phyloP scores from a whole-genome alignment of 2,113 vertebrate genomes.

The Cyphomyrus plagiostoma region DNA sequence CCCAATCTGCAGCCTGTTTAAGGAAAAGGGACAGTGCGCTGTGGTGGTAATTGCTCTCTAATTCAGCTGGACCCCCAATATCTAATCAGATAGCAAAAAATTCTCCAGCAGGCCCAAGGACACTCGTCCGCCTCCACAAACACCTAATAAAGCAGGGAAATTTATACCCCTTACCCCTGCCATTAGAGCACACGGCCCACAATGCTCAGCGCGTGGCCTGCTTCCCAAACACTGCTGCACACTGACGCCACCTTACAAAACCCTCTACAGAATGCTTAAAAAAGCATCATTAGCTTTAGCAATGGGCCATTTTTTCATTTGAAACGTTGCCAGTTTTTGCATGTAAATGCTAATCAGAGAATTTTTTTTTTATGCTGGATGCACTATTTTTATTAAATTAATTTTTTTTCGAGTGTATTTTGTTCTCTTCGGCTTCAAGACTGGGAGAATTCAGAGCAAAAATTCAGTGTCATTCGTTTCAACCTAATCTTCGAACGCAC shows the following conservation, averaged over 20 bases:
- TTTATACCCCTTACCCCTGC: slow-evolving; percentile 24
- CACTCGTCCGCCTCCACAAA: slow-evolving; percentile 42
- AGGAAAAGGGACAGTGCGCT: slow-evolving; percentile 42
- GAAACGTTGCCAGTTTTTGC: not conserved
- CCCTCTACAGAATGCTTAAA: not conserved
- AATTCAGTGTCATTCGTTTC: not conserved
- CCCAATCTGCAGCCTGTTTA: slow-evolving; percentile 46
- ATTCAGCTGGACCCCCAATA: slow-evolving; percentile 51
- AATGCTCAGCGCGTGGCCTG: not conserved
- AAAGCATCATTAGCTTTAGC: not conserved
- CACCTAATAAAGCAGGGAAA: slow-evolving; percentile 43
- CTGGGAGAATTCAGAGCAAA: not conserved
- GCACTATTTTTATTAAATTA: not conserved
- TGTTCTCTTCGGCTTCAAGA: not conserved
- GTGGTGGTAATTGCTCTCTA: slow-evolving; percentile 48
- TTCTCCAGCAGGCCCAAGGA: slow-evolving; percentile 44
- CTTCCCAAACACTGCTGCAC: not conserved
- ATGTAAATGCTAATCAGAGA: not conserved
- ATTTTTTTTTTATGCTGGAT: not conserved
- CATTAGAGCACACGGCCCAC: not conserved
- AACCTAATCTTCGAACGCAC: not conserved
- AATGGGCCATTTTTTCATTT: not conserved
- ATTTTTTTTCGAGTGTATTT: not conserved
- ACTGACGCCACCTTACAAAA: not conserved
- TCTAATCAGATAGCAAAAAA: slow-evolving; percentile 50